A percentile compares a stretch with the other conserved stretches of the same genome.
phyloP scores from a whole-genome alignment of 2,797 vertebrate genomes.

The Parauchenoglanis ngamensis region DNA sequence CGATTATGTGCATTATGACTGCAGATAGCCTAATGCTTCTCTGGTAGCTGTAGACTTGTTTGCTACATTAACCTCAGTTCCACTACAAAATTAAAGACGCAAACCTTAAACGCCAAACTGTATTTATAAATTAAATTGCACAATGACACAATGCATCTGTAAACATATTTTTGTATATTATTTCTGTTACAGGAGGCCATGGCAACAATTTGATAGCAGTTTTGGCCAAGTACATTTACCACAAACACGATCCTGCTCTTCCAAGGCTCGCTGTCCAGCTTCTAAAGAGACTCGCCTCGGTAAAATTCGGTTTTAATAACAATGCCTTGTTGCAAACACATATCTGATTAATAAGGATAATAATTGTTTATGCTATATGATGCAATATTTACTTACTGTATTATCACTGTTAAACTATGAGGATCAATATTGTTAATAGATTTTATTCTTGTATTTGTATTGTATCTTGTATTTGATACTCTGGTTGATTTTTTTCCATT shows the following conservation, averaged over 20 bases:
- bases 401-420: not conserved
- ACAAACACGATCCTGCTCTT: constrained; percentile 92
- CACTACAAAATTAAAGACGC: not conserved
- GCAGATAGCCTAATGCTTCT: not conserved
- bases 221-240: constrained; percentile 97
- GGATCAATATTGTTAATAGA: not conserved
- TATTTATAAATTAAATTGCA: not conserved
- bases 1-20: not conserved
- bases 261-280: constrained; percentile 94
- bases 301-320: constrained; percentile 59
- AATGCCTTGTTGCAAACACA: not conserved
- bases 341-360: not conserved
- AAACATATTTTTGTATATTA: not conserved
- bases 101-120: not conserved
- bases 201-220: constrained; percentile 94
- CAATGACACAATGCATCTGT: not conserved
- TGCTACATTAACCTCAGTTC: not conserved
- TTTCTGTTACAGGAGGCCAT: constrained; percentile 79
- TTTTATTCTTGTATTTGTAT: not conserved
- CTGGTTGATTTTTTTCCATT: not conserved
- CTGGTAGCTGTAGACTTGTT: not conserved
- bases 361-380: no score
- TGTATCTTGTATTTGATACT: no score
- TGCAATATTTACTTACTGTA: not conserved
- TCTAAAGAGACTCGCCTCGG: constrained; percentile 92